Base-by-base conservation (phyloP, 2,888 invertebrate genomes). In the Aleiodes alternator region DNA sequence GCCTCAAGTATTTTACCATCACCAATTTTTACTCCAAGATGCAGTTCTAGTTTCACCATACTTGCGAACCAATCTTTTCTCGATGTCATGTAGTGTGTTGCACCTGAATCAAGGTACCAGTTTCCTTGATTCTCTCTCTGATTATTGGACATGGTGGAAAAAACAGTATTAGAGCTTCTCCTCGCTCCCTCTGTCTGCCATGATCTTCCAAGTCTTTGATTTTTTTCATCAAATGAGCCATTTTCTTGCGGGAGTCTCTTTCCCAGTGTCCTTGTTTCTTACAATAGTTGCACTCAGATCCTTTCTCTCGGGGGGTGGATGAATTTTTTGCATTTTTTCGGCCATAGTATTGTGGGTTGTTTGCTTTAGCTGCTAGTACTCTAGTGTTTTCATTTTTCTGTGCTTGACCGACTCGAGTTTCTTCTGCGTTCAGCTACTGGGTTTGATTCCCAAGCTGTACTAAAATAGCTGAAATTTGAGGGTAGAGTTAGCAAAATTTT, bases 381-480 rank as follows among this genome's bases (percentile, higher is more conserved):
- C 9, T 69, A 31, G 43, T 59, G 16, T 55, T 43, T 29, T 55
- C 29, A 0, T 38, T 7, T 2, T 3, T 3, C 12, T 69, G 55
- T 8, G 0, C 14, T 0, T 48, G 29, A 12, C 34, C 38, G 4
- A 61, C 8, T 14, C 76, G n/a, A 5, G 69, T 38, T 51, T 78
- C 78, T 29, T 78, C 75, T 77, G 23, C 73, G 53, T 11, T 71
- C 72, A 3, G 66, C 38, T 11, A n/a, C 12, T 0, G 64, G 23
- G 9, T 64, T 69, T 29, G 73, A 79, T 48, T 77, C 77, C 75
- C 73, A 84, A 1, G 80, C 82, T 14, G 79, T 80, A n/a, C 77
- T 51, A 43, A 84, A 83, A 70, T 84, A 78, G 51, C 77, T 78
- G 51, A 77, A 82, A 7, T 12, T 53, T 0, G 55, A 3, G 11